Evolutionary conservation across 2,888 invertebrate species (phyloP).

Genomic region (Dinocampus coccinellae): DNA sequence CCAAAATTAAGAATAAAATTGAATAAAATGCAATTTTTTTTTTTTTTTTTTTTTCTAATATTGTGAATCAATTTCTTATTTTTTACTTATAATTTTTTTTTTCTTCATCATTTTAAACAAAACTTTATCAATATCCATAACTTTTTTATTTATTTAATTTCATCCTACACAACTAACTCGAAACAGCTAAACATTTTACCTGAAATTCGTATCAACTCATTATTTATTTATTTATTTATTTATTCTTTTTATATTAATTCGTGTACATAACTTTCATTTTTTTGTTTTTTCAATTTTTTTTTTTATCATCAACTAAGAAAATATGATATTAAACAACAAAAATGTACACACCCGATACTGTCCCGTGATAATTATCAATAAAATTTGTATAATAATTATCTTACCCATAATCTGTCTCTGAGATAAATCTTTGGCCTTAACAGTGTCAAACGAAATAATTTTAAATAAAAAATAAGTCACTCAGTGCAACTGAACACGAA

Average conservation of each 20-base stretch:
- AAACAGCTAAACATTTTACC: too few species aligned
- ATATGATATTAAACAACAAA: slow-evolving; percentile 24
- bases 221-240: too few species aligned
- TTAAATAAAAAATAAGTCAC: not conserved
- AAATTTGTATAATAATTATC: not conserved
- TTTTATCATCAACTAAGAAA: slow-evolving; percentile 9
- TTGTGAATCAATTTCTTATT: too few species aligned
- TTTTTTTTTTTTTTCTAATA: too few species aligned
- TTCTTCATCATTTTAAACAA: not conserved
- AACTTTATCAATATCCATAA: not conserved
- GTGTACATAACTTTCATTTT: slow-evolving; percentile 24
- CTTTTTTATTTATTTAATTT: not conserved
- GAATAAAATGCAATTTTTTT: too few species aligned
- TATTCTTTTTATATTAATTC: slow-evolving; percentile 19
- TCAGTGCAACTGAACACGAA: not conserved
- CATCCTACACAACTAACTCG: not conserved
- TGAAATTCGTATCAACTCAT: not conserved
- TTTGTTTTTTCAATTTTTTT: too few species aligned
- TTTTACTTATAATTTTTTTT: too few species aligned
- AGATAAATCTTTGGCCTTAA: slow-evolving; percentile 31
- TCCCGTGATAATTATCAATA: not conserved
- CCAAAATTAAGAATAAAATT: too few species aligned
- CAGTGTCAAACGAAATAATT: slow-evolving; percentile 11
- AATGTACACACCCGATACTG: slow-evolving; percentile 3
- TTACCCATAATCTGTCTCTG: not conserved